phyloP scores from a whole-genome alignment of 2,888 invertebrate species.

The Nebria salina region DNA sequence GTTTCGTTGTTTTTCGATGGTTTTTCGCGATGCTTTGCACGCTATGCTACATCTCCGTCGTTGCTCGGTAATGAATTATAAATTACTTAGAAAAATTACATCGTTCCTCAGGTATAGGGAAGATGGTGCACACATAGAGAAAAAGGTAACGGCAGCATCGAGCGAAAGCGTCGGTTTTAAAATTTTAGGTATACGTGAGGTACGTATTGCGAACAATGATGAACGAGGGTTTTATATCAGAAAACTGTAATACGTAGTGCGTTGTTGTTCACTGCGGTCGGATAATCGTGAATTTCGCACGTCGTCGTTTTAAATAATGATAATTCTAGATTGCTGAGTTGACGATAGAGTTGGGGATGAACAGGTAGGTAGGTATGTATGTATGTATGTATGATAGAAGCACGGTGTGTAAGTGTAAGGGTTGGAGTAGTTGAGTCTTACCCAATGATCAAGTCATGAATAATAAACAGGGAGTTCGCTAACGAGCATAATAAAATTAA shows the following conservation, averaged over 20 bases:
- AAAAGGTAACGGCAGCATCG: constrained; percentile 16
- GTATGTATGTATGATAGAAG: neutral
- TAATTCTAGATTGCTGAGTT: neutral
- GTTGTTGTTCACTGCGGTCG: neutral
- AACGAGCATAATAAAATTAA: constrained; percentile 45
- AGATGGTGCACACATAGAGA: neutral
- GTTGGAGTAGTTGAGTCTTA: constrained; percentile 13
- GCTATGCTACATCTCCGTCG: neutral
- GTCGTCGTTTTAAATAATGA: neutral
- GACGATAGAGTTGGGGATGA: neutral
- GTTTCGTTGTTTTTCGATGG: neutral
- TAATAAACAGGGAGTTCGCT: constrained; percentile 42
- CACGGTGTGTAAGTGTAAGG: neutral
- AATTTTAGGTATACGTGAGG: constrained; percentile 8
- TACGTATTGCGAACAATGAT: neutral
- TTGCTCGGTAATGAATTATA: constrained; percentile 26
- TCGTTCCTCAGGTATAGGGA: constrained; percentile 11
- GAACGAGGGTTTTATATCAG: neutral
- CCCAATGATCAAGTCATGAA: constrained; percentile 44
- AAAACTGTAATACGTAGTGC: neutral
- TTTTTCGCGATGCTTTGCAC: neutral
- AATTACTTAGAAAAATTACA: constrained; percentile 37
- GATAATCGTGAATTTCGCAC: neutral
- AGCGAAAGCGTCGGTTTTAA: constrained; percentile 29
- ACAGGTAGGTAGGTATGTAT: no score